Base-by-base conservation (phyloP, 2,113 vertebrate species). In the Toxotes chatareus region DNA sequence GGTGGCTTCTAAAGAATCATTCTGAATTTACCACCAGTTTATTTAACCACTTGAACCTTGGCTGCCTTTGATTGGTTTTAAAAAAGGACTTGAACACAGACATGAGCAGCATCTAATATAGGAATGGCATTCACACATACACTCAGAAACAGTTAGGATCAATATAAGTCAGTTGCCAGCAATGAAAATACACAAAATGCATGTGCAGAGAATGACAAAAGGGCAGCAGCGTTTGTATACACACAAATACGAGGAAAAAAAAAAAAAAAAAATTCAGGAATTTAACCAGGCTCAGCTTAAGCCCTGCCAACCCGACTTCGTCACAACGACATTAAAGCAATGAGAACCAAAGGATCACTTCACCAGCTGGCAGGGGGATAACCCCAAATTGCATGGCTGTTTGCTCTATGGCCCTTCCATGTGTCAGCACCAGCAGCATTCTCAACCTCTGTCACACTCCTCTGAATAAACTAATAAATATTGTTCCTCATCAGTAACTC, bases 401-500 rank as follows among this genome's bases (percentile, higher is more conserved):
- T 79, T 65, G 65, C 49, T 60, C 34, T 6, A 23, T 0, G 7
- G 51, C 42, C 16, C 34, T 34, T 66, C 36, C 49, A n/a, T 31
- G 61, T 72, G 73, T 77, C 61, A 76, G 67, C 73, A 34, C n/a
- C 3, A 51, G 55, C 31, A 23, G 23, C 57, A 40, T 53, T 51
- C 53, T 56, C 16, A 65, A 56, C 60, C 44, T 42, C 21, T 21
- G 55, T 14, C 66, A 73, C 38, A 47, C 65, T 44, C 44, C 75
- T 67, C 47, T 55, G 44, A 74, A 67, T 59, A 82, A 82, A 82
- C 60, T 79, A 59, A 80, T 77, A 83, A 57, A 84, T 75, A 82
- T 51, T 65, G 21, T 65, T 82, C 49, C 64, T 60, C 62, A 57
- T 56, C 49, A 84, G 76, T 60, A 86, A 27, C 65, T 69, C 32